These are phyloP conservation scores for Sinocyclocheilus grahami DNA, from an alignment of 2,113 vertebrate genomes.

Conservation along the genomic window DNA sequence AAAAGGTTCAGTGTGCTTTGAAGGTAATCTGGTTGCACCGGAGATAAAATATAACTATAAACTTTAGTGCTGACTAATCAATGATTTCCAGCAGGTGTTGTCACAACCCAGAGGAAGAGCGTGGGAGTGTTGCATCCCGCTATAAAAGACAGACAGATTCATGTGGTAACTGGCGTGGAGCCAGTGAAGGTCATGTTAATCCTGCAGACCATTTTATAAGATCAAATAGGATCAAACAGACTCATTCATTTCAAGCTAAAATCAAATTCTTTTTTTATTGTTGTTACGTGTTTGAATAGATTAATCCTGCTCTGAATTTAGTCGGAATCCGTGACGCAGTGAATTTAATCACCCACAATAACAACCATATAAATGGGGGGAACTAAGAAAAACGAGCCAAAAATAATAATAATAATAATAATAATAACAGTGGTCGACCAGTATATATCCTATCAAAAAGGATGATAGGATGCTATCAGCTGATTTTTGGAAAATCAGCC, in stretches of 20 bases:
- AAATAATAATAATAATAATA: neutral
- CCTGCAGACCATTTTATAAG: neutral
- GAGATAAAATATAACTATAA: neutral
- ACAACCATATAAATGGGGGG: neutral
- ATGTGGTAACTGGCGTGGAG: slow-evolving; percentile 5
- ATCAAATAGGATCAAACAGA: neutral
- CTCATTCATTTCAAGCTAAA: neutral
- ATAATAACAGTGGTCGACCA: neutral
- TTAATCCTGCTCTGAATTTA: slow-evolving; percentile 8
- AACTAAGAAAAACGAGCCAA: neutral
- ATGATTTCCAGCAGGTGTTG: slow-evolving; percentile 14
- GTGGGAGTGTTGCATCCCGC: neutral
- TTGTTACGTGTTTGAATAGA: neutral
- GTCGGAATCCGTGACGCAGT: neutral
- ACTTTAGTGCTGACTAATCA: slow-evolving; percentile 2
- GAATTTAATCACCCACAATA: neutral
- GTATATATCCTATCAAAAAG: neutral
- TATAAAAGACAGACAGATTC: slow-evolving; percentile 15
- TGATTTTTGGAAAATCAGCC: too few species aligned
- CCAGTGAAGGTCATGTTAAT: neutral
- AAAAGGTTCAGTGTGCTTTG: neutral
- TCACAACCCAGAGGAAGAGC: neutral
- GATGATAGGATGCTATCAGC: too few species aligned
- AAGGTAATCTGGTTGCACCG: neutral
- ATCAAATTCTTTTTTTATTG: neutral